These are phyloP conservation scores for Heterohyrax brucei DNA, from an alignment of 2,797 vertebrate genomes.

Conservation along the genomic window DNA sequence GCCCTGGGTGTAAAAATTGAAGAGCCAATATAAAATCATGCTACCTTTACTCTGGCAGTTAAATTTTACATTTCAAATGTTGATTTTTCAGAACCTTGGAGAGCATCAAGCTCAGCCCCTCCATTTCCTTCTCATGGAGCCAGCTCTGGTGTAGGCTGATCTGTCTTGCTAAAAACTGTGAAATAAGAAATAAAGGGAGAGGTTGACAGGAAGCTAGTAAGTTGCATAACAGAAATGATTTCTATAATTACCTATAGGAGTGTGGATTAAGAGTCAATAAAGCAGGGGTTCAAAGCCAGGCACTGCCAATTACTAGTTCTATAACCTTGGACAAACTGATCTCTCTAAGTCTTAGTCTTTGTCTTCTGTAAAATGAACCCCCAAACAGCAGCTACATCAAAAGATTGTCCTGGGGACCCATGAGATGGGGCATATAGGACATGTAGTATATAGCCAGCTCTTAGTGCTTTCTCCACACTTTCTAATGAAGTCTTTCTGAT, in stretches of 20 bases:
- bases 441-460: too few relatives aligned
- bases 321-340: neutral
- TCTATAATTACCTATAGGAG: conserved; percentile 43
- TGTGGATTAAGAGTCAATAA: neutral
- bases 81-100: conserved; percentile 90
- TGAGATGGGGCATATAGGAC: neutral
- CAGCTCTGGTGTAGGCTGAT: conserved; percentile 54
- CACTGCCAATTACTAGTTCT: neutral
- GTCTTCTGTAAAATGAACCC: conserved; percentile 51
- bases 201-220: conserved; percentile 61
- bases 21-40: conserved; percentile 78
- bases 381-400: neutral
- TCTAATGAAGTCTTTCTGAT: neutral
- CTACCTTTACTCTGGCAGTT: conserved; percentile 72
- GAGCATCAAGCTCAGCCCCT: conserved; percentile 78
- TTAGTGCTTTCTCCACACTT: neutral
- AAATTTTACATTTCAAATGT: neutral
- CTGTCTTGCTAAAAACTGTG: conserved; percentile 50
- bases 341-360: conserved; percentile 28
- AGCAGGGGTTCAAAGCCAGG: neutral
- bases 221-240: conserved; percentile 45
- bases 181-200: conserved; percentile 66
- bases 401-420: neutral
- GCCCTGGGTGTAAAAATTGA: conserved; percentile 78
- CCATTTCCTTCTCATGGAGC: conserved; percentile 43